These are phyloP conservation scores for Calcarius lapponicus DNA, from an alignment of 2,797 vertebrate genomes.

Conservation along the genomic window DNA sequence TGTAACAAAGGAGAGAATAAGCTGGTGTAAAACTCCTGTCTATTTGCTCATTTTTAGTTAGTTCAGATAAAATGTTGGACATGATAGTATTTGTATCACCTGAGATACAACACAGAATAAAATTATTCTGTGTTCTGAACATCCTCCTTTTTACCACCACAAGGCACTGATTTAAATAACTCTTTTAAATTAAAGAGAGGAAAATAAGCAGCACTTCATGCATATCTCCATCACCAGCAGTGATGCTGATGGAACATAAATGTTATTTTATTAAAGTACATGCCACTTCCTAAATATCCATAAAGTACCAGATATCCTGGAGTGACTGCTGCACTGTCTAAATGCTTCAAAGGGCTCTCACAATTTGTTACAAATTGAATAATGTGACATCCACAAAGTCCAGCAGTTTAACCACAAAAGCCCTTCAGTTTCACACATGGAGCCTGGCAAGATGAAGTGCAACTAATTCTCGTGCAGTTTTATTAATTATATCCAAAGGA, in stretches of 20 bases:
- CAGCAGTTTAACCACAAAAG: not conserved
- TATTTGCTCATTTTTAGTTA: not conserved
- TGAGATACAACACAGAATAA: not conserved
- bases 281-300: not conserved
- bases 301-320: not conserved
- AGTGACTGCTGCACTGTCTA: not conserved
- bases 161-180: not conserved
- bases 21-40: not conserved
- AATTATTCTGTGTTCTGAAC: not conserved
- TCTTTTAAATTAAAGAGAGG: not conserved
- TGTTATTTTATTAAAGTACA: not conserved
- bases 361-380: not conserved
- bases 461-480: not conserved
- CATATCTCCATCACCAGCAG: not conserved
- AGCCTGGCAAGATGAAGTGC: not conserved
- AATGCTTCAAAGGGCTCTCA: not conserved
- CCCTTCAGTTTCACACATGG: not conserved
- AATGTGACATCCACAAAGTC: not conserved
- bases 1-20: not conserved
- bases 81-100: not conserved
- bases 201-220: not conserved
- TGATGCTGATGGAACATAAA: not conserved
- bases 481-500: conserved; percentile 39
- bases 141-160: not conserved
- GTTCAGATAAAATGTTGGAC: not conserved